Percentiles rank a stretch among this genome's conserved stretches.
These are phyloP conservation scores for Pituophis catenifer DNA, from an alignment of 2,113 vertebrate species.

Conservation along the genomic window DNA sequence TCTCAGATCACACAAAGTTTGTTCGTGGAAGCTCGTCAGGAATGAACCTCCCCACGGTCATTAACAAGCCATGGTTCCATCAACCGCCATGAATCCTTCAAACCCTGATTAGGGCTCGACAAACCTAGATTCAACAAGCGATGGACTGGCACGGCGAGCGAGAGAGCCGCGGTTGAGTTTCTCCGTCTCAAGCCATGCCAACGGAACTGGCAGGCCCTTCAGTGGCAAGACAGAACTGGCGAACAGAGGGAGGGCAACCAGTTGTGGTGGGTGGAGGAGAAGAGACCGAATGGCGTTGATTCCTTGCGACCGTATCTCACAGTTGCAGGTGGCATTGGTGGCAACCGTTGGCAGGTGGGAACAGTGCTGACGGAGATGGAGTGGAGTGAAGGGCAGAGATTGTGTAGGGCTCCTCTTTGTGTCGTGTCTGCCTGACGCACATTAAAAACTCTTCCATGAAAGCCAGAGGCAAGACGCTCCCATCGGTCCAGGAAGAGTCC, in stretches of 20 bases:
- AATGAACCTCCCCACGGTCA: not conserved
- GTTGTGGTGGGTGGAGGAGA: not conserved
- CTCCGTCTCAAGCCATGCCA: not conserved
- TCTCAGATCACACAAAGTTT: not conserved
- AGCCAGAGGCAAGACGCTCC: not conserved
- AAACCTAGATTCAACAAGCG: not conserved
- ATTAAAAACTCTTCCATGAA: not conserved
- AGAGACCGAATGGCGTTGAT: not conserved
- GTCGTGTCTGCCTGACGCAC: slow-evolving; percentile 3
- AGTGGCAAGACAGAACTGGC: not conserved
- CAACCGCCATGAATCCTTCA: not conserved
- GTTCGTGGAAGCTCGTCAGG: not conserved
- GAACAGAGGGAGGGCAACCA: not conserved
- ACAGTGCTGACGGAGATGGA: not conserved
- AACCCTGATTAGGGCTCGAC: not conserved
- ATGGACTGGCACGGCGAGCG: not conserved
- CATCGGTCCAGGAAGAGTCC: not conserved
- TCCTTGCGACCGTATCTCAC: not conserved
- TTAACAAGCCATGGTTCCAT: not conserved
- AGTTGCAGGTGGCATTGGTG: not conserved
- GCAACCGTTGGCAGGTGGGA: slow-evolving; percentile 30
- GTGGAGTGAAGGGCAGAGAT: not conserved
- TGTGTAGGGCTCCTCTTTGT: slow-evolving; percentile 25
- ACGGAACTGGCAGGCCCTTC: not conserved
- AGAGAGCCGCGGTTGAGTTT: not conserved